These are phyloP conservation scores for Gymnocheta viridis DNA, from an alignment of 2,888 invertebrate genomes.

Conservation along the genomic window DNA sequence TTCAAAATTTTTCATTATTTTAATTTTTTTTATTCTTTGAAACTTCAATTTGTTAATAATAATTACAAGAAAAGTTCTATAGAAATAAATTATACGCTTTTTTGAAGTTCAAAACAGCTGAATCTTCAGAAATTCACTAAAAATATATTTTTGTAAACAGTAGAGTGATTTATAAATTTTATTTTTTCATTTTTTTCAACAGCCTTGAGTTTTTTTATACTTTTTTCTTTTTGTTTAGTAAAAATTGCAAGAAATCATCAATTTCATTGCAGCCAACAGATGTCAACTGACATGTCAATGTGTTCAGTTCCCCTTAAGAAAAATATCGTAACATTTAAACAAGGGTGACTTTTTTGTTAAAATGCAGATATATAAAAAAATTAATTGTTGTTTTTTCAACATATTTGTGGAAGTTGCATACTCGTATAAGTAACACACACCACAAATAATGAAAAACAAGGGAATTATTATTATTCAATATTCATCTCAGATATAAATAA, in stretches of 20 bases:
- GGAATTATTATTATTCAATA: slow-evolving; percentile 55
- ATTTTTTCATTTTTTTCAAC: background rate
- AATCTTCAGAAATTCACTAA: background rate
- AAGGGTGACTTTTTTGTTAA: slow-evolving; percentile 40
- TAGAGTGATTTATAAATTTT: background rate
- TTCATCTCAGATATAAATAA: slow-evolving; percentile 59
- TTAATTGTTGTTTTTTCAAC: background rate
- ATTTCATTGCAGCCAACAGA: slow-evolving; percentile 8
- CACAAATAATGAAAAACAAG: slow-evolving; percentile 9
- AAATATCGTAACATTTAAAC: slow-evolving; percentile 17
- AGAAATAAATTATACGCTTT: too few relatives aligned
- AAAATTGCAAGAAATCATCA: background rate
- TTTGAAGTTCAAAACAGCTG: background rate
- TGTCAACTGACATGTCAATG: slow-evolving; percentile 17
- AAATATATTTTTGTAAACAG: background rate
- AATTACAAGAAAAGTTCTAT: background rate
- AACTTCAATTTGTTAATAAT: background rate
- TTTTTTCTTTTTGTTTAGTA: background rate
- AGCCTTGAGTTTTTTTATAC: background rate
- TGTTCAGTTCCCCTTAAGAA: slow-evolving; percentile 11
- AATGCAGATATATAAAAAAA: background rate
- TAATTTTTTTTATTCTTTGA: background rate
- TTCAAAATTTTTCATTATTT: background rate
- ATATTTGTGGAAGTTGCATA: slow-evolving; percentile 19
- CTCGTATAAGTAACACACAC: slow-evolving; percentile 20